Conservation (phyloP, 2,113 vertebrate species). For the Cololabis saira region DNA sequence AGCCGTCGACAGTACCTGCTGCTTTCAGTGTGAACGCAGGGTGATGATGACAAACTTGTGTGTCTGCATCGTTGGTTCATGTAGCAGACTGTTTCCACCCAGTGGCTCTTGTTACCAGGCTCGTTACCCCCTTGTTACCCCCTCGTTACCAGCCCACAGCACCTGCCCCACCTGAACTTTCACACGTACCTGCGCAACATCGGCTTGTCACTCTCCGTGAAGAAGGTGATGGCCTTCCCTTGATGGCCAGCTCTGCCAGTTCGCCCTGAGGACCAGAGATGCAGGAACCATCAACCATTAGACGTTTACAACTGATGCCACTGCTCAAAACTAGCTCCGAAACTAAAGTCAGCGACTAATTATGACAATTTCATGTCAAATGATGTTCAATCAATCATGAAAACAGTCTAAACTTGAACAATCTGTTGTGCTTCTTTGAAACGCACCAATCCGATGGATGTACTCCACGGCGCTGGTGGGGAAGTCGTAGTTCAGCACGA, state of each 20-base stretch:
- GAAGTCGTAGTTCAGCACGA: conserved; percentile 96
- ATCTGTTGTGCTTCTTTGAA: neutral
- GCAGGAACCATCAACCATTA: neutral
- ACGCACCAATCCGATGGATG: conserved; percentile 93
- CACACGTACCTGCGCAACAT: conserved; percentile 90
- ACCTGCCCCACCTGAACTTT: neutral
- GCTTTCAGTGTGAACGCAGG: too few species aligned
- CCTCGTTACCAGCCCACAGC: too few species aligned
- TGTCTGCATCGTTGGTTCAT: too few species aligned
- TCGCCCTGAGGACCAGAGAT: conserved; percentile 81
- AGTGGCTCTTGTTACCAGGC: too few species aligned
- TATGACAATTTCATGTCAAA: too few species aligned
- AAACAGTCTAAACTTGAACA: neutral
- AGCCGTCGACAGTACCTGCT: too few species aligned
- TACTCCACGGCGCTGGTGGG: conserved; percentile 95
- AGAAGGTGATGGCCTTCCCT: conserved; percentile 95
- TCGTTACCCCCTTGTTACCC: too few species aligned
- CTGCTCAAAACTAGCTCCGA: neutral
- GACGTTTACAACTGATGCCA: too few species aligned
- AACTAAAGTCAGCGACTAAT: too few species aligned
- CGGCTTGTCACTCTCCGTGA: conserved; percentile 96
- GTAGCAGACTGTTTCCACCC: too few species aligned
- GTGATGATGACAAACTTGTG: too few species aligned
- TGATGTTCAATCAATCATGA: too few species aligned
- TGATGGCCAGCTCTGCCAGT: conserved; percentile 93